Base-by-base conservation (phyloP, 2,888 invertebrate genomes). In the Galerucella pusilla region DNA sequence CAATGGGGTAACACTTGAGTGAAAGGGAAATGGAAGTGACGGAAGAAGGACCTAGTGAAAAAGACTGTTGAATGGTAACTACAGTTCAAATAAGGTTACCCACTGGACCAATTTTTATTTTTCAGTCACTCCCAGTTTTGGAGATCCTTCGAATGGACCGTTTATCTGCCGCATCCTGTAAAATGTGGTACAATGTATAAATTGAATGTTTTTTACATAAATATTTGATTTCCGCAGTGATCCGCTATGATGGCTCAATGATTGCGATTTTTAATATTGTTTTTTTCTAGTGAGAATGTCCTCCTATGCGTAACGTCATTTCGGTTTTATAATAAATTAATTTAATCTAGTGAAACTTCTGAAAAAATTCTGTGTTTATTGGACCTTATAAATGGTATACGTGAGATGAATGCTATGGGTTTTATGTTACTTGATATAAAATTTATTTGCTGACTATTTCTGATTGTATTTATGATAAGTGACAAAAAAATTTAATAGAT, bases 291-390 rank as follows among this genome's bases (percentile, higher is more conserved):
- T 73, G 74, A 70, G 72, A 75, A 73, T 75, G 20, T 73, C 67
- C 72, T 60, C 64, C 68, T 75, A 74, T 75, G 78, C 78, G 77
- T 79, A 74, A 78, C 76, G 71, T 71, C 70, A 71, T 70, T 77
- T 77, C 25, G 77, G 78, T 79, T 78, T 79, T 76, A 73, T 75
- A 75, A 68, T 74, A 78, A 75, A 77, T 78, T 77, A 74, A 77
- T 74, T 79, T 76, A 77, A 66, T 77, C 60, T 68, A 68, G 71
- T 35, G 73, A 76, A 71, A 75, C 73, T 73, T 46, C 14, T 20
- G 25, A 69, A 75, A 75, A 73, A 75, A 57, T 46, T 35, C 45
- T 59, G 68, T 75, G 73, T 61, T 60, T 72, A 75, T 25, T 73
- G 72, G 66, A 75, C 72, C 75, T 73, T 75, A 70, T 73, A 75